Evolutionary conservation across 2,113 vertebrate genomes (phyloP).

Genomic region (Panthera leo): DNA sequence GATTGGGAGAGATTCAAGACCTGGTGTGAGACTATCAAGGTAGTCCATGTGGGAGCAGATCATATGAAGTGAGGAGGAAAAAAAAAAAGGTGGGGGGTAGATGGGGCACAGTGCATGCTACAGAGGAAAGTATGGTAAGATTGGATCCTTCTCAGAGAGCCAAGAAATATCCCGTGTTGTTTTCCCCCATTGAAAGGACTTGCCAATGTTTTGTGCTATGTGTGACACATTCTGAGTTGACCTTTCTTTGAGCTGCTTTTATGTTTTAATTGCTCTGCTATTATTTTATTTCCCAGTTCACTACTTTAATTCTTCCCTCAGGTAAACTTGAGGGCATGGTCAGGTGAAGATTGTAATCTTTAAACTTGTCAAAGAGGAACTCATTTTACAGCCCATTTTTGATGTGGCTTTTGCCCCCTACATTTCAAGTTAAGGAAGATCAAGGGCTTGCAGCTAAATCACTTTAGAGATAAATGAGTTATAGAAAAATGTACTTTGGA

Average conservation of each 20-base stretch:
- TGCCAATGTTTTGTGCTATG: background rate
- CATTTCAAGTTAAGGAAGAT: constrained; percentile 33
- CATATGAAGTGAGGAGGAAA: background rate
- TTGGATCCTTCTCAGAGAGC: background rate
- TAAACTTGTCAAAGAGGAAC: constrained; percentile 23
- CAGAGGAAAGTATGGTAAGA: background rate
- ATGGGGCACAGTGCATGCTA: rapidly evolving
- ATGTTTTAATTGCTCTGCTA: constrained; percentile 44
- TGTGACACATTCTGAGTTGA: background rate
- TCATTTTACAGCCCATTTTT: background rate
- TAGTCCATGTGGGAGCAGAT: background rate
- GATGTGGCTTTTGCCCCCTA: background rate
- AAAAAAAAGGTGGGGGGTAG: background rate
- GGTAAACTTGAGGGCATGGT: background rate
- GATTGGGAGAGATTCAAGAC: background rate
- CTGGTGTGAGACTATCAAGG: background rate
- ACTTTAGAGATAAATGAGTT: background rate
- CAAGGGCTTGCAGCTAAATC: background rate
- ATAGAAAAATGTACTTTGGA: background rate
- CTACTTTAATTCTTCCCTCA: background rate
- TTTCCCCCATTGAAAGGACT: background rate
- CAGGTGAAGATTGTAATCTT: background rate
- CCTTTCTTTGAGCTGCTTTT: background rate
- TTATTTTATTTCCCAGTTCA: constrained; percentile 3
- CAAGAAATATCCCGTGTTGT: background rate